Evolutionary conservation across 2,888 invertebrate genomes (phyloP).

Genomic region (Anoncus sp.): DNA sequence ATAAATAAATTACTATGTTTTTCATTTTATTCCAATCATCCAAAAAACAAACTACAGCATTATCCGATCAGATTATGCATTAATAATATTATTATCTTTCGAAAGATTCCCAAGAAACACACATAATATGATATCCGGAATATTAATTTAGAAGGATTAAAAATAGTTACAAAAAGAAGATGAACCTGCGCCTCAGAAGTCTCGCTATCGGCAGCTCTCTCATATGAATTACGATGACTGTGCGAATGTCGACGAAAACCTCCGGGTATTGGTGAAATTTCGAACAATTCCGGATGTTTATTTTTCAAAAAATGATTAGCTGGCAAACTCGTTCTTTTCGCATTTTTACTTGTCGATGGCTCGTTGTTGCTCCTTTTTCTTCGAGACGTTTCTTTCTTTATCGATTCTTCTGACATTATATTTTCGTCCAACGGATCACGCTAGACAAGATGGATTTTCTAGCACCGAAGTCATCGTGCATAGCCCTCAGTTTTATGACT

Average conservation of each 20-base stretch:
- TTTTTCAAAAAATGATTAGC: conserved; percentile 56
- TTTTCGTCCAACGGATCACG: neutral
- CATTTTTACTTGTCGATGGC: conserved; percentile 48
- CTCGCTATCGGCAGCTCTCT: neutral
- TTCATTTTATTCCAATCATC: neutral
- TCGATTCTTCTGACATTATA: conserved; percentile 49
- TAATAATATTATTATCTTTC: no score
- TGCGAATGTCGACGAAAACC: conserved; percentile 48
- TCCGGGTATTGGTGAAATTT: conserved; percentile 62
- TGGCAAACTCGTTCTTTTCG: conserved; percentile 31
- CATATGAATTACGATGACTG: conserved; percentile 2
- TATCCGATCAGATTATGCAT: no score
- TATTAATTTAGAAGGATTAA: no score
- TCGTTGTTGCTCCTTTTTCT: neutral
- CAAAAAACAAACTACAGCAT: no score
- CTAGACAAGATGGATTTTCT: conserved; percentile 16
- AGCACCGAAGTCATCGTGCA: conserved; percentile 25
- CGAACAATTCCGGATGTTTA: conserved; percentile 64
- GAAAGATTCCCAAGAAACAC: no score
- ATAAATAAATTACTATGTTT: neutral
- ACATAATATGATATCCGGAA: no score
- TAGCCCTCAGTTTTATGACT: conserved; percentile 7
- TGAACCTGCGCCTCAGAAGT: conserved; percentile 24
- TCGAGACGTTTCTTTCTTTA: conserved; percentile 3
- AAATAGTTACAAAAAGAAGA: neutral